Evolutionary conservation across 2,113 vertebrate species (phyloP).

Genomic region (Paracanthobrama guichenoti): DNA sequence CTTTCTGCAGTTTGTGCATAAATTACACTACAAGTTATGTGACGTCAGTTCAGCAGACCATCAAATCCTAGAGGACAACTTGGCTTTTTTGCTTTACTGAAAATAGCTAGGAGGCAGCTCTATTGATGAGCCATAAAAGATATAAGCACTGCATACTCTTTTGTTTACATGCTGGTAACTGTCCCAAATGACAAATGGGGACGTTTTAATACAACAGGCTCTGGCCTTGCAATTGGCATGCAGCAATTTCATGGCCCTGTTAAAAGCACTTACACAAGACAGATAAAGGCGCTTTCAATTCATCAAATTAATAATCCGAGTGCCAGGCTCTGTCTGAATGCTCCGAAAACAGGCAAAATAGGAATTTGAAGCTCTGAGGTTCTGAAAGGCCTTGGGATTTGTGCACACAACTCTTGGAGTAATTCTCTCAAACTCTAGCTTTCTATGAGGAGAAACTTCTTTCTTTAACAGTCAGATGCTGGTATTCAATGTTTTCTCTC

Average conservation of each 20-base stretch:
- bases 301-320: conserved; percentile 76
- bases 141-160: background rate
- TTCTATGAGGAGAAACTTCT: background rate
- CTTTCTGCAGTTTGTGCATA: conserved; percentile 7
- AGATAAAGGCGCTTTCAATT: conserved; percentile 71
- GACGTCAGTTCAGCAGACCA: conserved; percentile 21
- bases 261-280: conserved; percentile 62
- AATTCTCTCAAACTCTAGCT: background rate
- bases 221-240: conserved; percentile 49
- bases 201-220: conserved; percentile 29
- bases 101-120: background rate
- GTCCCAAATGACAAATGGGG: conserved; percentile 38
- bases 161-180: conserved; percentile 25
- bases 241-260: conserved; percentile 69
- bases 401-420: conserved; percentile 39
- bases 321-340: conserved; percentile 51
- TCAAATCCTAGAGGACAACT: conserved; percentile 15
- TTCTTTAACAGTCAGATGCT: conserved; percentile 2
- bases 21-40: conserved; percentile 10
- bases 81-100: background rate
- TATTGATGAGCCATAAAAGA: conserved; percentile 32
- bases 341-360: conserved; percentile 65
- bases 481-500: background rate
- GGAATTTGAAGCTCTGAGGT: conserved; percentile 43
- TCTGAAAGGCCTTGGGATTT: conserved; percentile 38